A percentile compares a stretch with the other conserved stretches of the same genome.
Conservation (phyloP, 2,888 invertebrate genomes). For the Cosmia pyralina region DNA sequence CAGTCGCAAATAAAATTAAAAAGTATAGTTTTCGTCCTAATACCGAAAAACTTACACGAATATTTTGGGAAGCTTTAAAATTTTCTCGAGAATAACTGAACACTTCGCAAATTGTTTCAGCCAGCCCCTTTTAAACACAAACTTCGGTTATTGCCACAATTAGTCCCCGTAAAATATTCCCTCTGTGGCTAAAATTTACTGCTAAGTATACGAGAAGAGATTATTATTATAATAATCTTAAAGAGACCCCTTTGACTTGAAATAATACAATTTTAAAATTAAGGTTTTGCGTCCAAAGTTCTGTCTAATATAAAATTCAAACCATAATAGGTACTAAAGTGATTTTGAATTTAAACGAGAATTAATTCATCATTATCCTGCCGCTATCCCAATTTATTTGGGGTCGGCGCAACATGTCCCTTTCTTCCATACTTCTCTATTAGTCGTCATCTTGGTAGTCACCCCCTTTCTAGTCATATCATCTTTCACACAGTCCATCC, state of each 20-base stretch:
- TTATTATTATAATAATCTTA: conserved; percentile 74
- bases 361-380: neutral
- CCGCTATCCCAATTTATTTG: too few species aligned
- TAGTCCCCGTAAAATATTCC: conserved; percentile 85
- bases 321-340: neutral
- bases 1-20: conserved; percentile 7
- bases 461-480: too few species aligned
- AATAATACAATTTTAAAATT: conserved; percentile 52
- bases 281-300: conserved; percentile 23
- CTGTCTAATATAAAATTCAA: neutral
- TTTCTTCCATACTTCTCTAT: too few species aligned
- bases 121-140: conserved; percentile 71
- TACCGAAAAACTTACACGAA: conserved; percentile 36
- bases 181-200: conserved; percentile 72
- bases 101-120: conserved; percentile 80
- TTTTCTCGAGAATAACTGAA: conserved; percentile 76
- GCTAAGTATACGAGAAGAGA: conserved; percentile 64
- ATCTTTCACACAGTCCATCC: too few species aligned
- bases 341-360: neutral
- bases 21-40: conserved; percentile 19
- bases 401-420: too few species aligned
- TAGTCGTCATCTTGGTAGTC: too few species aligned
- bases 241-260: conserved; percentile 58
- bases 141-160: conserved; percentile 84
- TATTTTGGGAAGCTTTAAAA: conserved; percentile 45